phyloP scores from a whole-genome alignment of 2,797 vertebrate species.

The Mionectes olivaceus region DNA sequence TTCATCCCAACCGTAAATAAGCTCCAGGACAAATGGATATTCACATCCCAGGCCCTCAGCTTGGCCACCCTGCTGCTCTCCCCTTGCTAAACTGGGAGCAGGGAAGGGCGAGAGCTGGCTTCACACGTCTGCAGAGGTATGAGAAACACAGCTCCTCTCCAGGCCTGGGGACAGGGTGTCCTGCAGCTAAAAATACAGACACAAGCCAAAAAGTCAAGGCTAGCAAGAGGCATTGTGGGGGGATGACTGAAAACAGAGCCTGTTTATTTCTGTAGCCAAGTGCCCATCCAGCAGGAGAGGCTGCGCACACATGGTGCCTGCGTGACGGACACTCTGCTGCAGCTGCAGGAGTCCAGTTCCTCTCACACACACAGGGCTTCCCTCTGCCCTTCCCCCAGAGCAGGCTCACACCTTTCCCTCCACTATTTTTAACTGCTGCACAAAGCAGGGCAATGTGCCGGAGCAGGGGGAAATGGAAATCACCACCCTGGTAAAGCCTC shows the following conservation, averaged over 20 bases:
- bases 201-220: slow-evolving; percentile 24
- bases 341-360: slow-evolving; percentile 47
- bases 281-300: background rate
- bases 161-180: slow-evolving; percentile 3
- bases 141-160: background rate
- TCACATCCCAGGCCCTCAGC: background rate
- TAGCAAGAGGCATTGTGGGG: background rate
- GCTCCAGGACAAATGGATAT: background rate
- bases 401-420: background rate
- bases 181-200: slow-evolving; percentile 56
- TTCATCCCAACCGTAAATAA: background rate
- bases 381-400: background rate
- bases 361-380: background rate
- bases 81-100: background rate
- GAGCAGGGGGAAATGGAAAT: background rate
- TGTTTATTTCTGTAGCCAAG: slow-evolving; percentile 23
- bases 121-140: background rate
- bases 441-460: background rate
- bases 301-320: background rate
- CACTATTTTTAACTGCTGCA: slow-evolving; percentile 7
- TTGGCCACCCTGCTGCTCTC: background rate
- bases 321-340: slow-evolving; percentile 9
- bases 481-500: background rate
- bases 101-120: background rate
- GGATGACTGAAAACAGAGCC: background rate